phyloP scores from a whole-genome alignment of 64 coral and sea anemone species.

The Dendrophyllia cribrosa region DNA sequence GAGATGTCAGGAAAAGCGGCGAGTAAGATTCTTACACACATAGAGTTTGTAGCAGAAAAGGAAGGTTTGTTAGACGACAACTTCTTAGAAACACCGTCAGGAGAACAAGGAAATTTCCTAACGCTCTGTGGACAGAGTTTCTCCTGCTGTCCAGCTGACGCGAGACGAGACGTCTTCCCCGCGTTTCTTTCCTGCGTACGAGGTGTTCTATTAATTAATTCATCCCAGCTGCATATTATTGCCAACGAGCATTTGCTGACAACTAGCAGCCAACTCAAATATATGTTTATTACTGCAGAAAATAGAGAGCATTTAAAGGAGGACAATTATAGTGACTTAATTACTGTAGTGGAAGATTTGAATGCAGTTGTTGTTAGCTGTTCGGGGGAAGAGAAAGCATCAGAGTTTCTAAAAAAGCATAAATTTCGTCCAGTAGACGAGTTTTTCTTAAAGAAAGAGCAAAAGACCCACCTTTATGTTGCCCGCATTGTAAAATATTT shows the following conservation, averaged over 20 bases:
- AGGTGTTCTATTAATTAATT: background rate
- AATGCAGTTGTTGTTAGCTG: background rate
- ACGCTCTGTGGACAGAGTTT: background rate
- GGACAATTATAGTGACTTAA: background rate
- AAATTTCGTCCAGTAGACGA: background rate
- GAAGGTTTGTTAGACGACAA: background rate
- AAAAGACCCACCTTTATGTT: background rate
- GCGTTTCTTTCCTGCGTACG: background rate
- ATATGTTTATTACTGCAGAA: background rate
- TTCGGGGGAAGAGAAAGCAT: constrained; percentile 7
- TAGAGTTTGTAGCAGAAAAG: background rate
- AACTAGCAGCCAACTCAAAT: too few species aligned
- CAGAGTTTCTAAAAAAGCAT: background rate
- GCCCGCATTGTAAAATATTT: too few species aligned
- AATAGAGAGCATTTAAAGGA: background rate
- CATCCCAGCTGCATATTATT: background rate
- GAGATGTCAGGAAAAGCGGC: background rate
- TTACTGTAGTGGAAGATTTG: background rate
- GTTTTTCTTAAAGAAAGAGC: background rate
- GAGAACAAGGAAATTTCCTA: background rate
- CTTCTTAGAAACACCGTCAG: too few species aligned
- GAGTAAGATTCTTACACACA: background rate
- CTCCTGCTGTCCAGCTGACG: background rate
- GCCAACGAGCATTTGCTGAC: background rate
- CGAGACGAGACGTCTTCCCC: background rate